phyloP scores from a whole-genome alignment of 2,797 vertebrate genomes.

The Poecilia picta region DNA sequence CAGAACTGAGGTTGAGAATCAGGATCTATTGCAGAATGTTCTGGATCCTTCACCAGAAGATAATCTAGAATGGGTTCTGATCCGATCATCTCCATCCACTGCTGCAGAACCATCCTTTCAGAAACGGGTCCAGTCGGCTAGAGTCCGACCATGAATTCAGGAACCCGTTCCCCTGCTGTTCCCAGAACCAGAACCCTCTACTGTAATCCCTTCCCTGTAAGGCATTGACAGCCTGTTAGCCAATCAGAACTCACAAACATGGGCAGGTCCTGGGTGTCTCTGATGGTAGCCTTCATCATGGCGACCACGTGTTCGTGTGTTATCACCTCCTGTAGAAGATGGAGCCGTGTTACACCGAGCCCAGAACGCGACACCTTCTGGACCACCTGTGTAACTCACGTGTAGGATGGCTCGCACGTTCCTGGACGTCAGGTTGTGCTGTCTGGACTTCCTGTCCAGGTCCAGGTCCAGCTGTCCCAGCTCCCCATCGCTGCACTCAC shows the following conservation, averaged over 20 bases:
- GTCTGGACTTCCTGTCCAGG: slow-evolving; percentile 89
- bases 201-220: background rate
- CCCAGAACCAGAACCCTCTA: too few species aligned
- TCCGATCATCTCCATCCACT: background rate
- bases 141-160: too few species aligned
- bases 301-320: slow-evolving; percentile 94
- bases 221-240: background rate
- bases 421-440: slow-evolving; percentile 90
- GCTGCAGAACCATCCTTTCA: background rate
- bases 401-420: slow-evolving; percentile 94
- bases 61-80: background rate
- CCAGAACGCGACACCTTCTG: too few species aligned
- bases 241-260: slow-evolving; percentile 87
- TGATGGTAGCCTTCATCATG: slow-evolving; percentile 97
- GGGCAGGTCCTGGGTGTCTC: slow-evolving; percentile 89
- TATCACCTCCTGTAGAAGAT: slow-evolving; percentile 88
- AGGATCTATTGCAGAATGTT: background rate
- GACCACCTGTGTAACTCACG: slow-evolving; percentile 75
- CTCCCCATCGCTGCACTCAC: slow-evolving; percentile 80
- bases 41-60: background rate
- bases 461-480: slow-evolving; percentile 86
- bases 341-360: background rate
- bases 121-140: background rate
- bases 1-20: background rate
- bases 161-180: too few species aligned